A percentile compares a stretch with the other conserved stretches of the same genome.
These are phyloP conservation scores for Sinonovacula constricta DNA, from an alignment of 1,140 invertebrate species.

Conservation along the genomic window DNA sequence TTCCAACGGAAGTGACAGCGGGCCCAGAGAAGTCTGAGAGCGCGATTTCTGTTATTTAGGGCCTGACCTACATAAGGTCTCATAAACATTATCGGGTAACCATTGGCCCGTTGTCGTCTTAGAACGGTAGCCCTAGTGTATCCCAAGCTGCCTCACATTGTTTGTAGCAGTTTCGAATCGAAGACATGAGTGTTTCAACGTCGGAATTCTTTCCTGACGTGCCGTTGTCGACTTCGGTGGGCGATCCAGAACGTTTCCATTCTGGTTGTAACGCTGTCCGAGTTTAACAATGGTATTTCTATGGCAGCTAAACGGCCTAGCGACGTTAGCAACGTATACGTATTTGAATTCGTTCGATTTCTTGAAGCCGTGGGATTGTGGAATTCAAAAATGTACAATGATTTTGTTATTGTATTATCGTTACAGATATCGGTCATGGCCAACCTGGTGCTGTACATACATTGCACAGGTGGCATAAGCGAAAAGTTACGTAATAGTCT, in stretches of 20 bases:
- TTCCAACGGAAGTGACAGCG: background rate
- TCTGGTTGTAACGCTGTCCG: background rate
- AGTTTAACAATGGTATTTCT: slow-evolving; percentile 5
- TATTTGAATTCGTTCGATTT: background rate
- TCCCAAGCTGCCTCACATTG: background rate
- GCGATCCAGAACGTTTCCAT: background rate
- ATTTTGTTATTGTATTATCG: slow-evolving; percentile 16
- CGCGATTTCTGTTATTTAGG: background rate
- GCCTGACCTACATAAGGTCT: background rate
- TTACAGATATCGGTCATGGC: slow-evolving; percentile 19
- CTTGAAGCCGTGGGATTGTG: slow-evolving; percentile 7
- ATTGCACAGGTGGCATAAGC: slow-evolving; percentile 8
- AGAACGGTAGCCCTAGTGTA: background rate
- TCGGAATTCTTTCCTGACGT: background rate
- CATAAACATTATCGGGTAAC: background rate
- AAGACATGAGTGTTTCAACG: background rate
- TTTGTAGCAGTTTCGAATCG: background rate
- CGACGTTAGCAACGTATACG: background rate
- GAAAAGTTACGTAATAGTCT: slow-evolving; percentile 9
- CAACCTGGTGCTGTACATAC: slow-evolving; percentile 6
- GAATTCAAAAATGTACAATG: slow-evolving; percentile 1
- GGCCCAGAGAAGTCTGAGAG: background rate
- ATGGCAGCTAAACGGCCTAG: background rate
- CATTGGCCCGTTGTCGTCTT: background rate
- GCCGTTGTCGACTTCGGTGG: background rate